Evolutionary conservation across 2,888 invertebrate genomes (phyloP).

Genomic region (Rhagium mordax): DNA sequence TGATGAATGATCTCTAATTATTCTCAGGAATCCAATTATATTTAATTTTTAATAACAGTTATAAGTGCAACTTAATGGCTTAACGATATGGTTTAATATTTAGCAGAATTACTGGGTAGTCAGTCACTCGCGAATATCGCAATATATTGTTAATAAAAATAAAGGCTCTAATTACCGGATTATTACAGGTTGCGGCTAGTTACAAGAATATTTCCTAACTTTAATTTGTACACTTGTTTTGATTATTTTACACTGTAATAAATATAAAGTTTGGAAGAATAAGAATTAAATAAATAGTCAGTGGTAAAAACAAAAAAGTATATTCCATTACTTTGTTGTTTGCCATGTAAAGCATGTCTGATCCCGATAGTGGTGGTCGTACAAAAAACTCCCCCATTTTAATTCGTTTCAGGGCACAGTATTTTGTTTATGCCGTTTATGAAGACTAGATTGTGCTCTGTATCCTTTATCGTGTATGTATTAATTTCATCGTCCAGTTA

Average conservation of each 20-base stretch:
- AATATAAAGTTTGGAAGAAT: not conserved
- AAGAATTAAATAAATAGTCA: too few species aligned
- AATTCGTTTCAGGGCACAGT: too few species aligned
- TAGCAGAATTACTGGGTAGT: not conserved
- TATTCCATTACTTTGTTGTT: too few species aligned
- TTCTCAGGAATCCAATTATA: not conserved
- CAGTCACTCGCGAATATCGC: not conserved
- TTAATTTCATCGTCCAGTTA: too few species aligned
- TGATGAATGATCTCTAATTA: not conserved
- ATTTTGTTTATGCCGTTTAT: too few species aligned
- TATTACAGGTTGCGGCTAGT: not conserved
- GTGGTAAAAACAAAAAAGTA: too few species aligned
- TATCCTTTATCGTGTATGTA: too few species aligned
- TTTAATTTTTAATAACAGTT: not conserved
- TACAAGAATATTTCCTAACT: not conserved
- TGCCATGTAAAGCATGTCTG: too few species aligned
- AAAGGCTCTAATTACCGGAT: not conserved
- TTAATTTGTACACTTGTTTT: not conserved
- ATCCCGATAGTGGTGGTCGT: too few species aligned
- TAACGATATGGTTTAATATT: not conserved
- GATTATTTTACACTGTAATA: not conserved
- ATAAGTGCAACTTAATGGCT: not conserved
- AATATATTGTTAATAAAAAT: not conserved
- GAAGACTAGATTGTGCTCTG: too few species aligned
- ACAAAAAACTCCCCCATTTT: too few species aligned